Evolutionary conservation across 2,797 vertebrate genomes (phyloP).

Genomic region (Todus mexicanus): DNA sequence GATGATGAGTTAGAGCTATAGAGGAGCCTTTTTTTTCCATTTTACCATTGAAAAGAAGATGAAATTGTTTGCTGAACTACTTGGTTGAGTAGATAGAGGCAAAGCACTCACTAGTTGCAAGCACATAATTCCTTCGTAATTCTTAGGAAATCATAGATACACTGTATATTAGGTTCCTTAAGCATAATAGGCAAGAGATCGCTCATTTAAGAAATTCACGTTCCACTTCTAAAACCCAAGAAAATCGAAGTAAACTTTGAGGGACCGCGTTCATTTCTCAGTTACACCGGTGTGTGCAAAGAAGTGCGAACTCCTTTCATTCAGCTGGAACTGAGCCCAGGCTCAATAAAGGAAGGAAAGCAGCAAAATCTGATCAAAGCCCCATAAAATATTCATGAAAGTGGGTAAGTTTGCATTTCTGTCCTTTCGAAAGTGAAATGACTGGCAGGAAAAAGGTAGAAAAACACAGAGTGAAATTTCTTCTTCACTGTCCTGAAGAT

Average conservation of each 20-base stretch:
- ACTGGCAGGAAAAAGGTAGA: background rate
- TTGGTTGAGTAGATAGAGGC: background rate
- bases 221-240: background rate
- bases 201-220: background rate
- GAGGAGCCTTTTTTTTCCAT: background rate
- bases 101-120: background rate
- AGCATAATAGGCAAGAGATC: background rate
- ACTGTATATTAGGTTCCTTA: background rate
- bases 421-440: background rate
- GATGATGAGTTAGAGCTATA: background rate
- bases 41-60: background rate
- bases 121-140: background rate
- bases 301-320: background rate
- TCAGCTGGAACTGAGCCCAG: background rate
- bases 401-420: background rate
- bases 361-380: background rate
- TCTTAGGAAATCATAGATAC: background rate
- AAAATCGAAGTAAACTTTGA: background rate
- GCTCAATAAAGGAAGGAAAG: background rate
- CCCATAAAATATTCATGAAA: background rate
- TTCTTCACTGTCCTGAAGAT: background rate
- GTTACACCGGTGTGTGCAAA: background rate
- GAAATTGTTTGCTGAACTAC: background rate
- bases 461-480: background rate
- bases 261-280: background rate